These are phyloP conservation scores for Barbus barbus DNA, from an alignment of 2,113 vertebrate genomes.

Conservation along the genomic window DNA sequence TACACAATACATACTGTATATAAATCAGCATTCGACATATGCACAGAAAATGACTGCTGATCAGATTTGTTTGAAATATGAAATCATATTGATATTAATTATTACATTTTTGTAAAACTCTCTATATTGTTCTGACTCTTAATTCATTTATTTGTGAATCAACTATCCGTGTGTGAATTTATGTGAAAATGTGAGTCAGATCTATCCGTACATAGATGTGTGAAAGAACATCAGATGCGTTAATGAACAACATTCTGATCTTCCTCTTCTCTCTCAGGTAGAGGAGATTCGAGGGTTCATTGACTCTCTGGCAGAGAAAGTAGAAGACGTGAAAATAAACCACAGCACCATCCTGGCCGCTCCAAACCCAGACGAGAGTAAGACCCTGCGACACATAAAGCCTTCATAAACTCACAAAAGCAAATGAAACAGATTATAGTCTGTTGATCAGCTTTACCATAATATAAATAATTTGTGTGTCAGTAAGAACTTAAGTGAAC, in stretches of 20 bases:
- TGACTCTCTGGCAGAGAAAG: constrained; percentile 90
- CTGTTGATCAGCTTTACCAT: not conserved
- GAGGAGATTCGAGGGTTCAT: constrained; percentile 94
- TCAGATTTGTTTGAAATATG: too few relatives aligned
- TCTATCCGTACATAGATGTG: not conserved
- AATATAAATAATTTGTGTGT: not conserved
- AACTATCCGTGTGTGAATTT: not conserved
- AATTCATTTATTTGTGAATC: not conserved
- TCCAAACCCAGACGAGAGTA: constrained; percentile 93
- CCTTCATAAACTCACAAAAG: not conserved
- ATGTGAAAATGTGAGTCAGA: not conserved
- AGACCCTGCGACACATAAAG: constrained; percentile 38
- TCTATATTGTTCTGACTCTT: too few relatives aligned
- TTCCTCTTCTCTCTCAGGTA: constrained; percentile 75
- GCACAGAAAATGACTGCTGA: not conserved
- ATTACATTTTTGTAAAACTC: too few relatives aligned
- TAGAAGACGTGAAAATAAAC: constrained; percentile 95
- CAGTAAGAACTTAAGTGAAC: not conserved
- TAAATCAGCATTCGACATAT: not conserved
- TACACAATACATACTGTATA: not conserved
- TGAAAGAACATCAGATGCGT: too few relatives aligned
- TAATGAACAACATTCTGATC: not conserved
- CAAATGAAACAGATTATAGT: not conserved
- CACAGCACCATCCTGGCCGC: constrained; percentile 93
- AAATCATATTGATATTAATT: too few relatives aligned